Evolutionary conservation across 2,113 vertebrate genomes (phyloP), one percentile per base, ranked within the genome.

Genomic region (Oryzias curvinotus): DNA sequence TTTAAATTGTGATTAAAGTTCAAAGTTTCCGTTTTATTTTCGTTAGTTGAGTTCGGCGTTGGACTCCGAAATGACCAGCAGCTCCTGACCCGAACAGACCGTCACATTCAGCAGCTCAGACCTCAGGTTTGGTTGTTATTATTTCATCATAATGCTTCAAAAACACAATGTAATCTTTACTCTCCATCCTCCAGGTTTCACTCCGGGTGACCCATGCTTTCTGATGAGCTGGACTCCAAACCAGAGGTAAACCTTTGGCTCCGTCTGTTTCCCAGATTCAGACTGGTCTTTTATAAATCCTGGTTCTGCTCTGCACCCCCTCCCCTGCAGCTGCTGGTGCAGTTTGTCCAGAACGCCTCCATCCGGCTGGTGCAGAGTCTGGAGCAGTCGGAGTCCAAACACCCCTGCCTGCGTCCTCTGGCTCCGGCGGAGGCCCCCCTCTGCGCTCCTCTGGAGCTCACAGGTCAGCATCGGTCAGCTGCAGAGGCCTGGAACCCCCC

Each of bases 151-250:
- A 36, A 12, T 13, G 3, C 8, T 36, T 36, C 10, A 36, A 10
- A 36, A 36, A 36, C 8, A 3, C 8, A 36, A 36, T 10, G 10
- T 12, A 12, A 36, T 36, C 36, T 2, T 36, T 36, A 12, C 8
- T 36, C 12, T 36, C 12, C 10, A 12, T 36, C 36, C 10, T 36
- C 10, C 85, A 94, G 93, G 84, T 91, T 84, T 87, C 83, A 80
- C 65, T 89, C 93, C 93, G 83, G 90, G 92, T 92, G 94, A 95
- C 94, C 94, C 93, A 99, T 99, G 97, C 95, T 99, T 94, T 99
- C 97, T 90, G 97, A 99, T 98, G 97, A 99, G 91, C 94, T 99
- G 85, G 96, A 98, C 86, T 96, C 96, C 93, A 99, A 96, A 92
- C 97, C 97, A 90, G 96, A 99, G 96, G 97, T 99, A 88, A 87